These are phyloP conservation scores for Neria commutata DNA, from an alignment of 2,888 invertebrate genomes.

Conservation along the genomic window DNA sequence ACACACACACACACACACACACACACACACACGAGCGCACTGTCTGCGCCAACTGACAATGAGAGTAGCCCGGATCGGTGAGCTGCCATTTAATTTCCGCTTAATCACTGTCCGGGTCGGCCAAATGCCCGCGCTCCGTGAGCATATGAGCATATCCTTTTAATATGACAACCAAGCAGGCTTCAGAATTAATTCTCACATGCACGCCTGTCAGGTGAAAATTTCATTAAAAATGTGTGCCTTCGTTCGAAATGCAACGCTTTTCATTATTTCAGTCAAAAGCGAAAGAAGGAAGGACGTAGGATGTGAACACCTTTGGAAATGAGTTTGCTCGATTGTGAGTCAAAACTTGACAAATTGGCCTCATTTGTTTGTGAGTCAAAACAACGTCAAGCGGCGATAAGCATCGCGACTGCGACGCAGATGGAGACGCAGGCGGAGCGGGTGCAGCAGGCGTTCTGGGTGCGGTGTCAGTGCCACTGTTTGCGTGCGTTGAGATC, in stretches of 20 bases:
- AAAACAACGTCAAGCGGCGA: conserved; percentile 50
- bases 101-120: conserved; percentile 44
- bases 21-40: not conserved
- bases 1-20: not conserved
- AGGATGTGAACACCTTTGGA: conserved; percentile 1
- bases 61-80: not conserved
- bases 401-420: conserved; percentile 40
- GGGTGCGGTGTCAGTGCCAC: conserved; percentile 2
- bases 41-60: not conserved
- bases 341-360: conserved; percentile 55
- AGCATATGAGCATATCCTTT: conserved; percentile 1
- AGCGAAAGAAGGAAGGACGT: not conserved
- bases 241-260: conserved; percentile 7
- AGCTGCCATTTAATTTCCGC: conserved; percentile 47
- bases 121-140: conserved; percentile 31
- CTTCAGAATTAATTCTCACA: conserved; percentile 39
- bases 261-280: conserved; percentile 12
- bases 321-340: not conserved
- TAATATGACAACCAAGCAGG: conserved; percentile 6
- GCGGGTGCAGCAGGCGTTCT: not conserved
- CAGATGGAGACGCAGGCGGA: not conserved
- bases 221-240: conserved; percentile 31
- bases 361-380: conserved; percentile 58
- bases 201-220: conserved; percentile 46
- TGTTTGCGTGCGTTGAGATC: not conserved